phyloP scores from a whole-genome alignment of 2,797 vertebrate species.

The Sphenodon punctatus region DNA sequence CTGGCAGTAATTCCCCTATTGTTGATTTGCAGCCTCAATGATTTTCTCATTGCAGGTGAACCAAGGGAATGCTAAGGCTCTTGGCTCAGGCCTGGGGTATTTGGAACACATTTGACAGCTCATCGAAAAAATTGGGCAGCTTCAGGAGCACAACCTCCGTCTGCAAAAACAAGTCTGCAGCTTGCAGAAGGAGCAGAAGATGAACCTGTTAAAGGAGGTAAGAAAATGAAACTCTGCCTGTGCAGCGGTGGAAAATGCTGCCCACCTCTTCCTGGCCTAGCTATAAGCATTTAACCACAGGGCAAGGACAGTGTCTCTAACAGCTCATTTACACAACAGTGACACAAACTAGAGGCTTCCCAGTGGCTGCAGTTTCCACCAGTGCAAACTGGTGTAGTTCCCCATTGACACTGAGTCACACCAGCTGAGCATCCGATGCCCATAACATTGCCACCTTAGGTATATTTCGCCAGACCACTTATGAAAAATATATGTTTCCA shows the following conservation, averaged over 20 bases:
- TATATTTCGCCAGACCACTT: no score
- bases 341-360: no score
- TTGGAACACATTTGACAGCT: constrained; percentile 90
- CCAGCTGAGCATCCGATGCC: no score
- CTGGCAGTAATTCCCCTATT: neutral
- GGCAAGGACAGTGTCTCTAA: no score
- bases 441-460: no score
- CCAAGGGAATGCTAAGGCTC: constrained; percentile 70
- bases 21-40: neutral
- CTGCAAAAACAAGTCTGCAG: constrained; percentile 84
- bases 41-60: constrained; percentile 73
- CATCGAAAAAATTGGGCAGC: constrained; percentile 88
- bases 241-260: neutral
- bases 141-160: constrained; percentile 85
- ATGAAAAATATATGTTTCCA: no score
- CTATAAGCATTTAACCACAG: no score
- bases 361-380: no score
- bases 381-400: no score
- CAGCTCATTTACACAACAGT: no score
- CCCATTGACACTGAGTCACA: no score
- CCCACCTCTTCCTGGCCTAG: no score
- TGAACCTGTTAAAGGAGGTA: constrained; percentile 84
- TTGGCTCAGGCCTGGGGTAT: constrained; percentile 85
- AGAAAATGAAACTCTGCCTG: neutral
- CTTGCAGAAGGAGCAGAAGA: constrained; percentile 79